phyloP scores from a whole-genome alignment of 2,113 vertebrate species.

The Myotis lucifugus region DNA sequence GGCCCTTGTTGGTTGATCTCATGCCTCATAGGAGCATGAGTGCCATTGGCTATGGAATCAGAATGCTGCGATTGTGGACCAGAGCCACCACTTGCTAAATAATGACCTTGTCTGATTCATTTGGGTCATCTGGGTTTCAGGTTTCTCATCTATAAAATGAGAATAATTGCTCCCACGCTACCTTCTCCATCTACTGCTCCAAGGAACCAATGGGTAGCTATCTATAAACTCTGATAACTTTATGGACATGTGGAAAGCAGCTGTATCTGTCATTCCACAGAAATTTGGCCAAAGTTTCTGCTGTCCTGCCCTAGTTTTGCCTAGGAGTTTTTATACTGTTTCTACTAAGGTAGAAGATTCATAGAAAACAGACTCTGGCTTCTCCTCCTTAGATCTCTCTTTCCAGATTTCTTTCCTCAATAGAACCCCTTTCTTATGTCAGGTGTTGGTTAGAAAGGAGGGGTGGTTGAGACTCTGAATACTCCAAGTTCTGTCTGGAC shows the following conservation, averaged over 20 bases:
- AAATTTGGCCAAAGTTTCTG: neutral
- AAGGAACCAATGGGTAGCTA: neutral
- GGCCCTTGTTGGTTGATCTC: neutral
- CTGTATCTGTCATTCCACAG: neutral
- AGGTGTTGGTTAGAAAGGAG: no score
- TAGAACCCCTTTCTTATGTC: neutral
- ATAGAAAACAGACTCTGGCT: neutral
- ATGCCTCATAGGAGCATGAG: neutral
- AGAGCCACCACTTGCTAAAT: neutral
- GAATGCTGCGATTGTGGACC: neutral
- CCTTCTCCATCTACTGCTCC: neutral
- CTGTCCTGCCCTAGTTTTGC: neutral
- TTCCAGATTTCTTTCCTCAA: neutral
- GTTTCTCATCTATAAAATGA: neutral
- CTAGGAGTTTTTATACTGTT: neutral
- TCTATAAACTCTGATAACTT: neutral
- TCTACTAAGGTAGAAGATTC: neutral
- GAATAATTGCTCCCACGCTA: neutral
- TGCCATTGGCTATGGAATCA: neutral
- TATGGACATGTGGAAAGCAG: neutral
- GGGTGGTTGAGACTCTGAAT: neutral
- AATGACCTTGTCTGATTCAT: neutral
- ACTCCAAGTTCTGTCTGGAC: neutral
- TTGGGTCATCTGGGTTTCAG: neutral
- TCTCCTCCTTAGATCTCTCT: neutral